phyloP scores from a whole-genome alignment of 2,797 vertebrate species.

The Notolepis coatsorum region DNA sequence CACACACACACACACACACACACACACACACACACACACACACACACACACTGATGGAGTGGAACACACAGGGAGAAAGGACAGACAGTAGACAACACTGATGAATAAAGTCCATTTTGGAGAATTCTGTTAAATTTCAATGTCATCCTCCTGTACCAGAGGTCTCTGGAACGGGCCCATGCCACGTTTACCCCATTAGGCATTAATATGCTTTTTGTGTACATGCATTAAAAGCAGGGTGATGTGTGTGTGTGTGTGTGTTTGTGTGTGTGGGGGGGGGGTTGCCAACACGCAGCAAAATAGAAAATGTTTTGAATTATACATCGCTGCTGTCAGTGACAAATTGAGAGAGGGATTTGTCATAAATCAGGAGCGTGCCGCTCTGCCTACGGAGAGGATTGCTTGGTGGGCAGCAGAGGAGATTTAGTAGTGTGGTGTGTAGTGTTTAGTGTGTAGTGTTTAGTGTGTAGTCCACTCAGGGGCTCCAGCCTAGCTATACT shows the following conservation, averaged over 20 bases:
- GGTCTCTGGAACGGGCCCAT: no score
- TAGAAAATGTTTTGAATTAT: conserved; percentile 79
- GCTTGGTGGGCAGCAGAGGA: conserved; percentile 74
- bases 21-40: background rate
- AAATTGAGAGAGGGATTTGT: conserved; percentile 76
- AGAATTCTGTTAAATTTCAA: no score
- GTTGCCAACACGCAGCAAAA: conserved; percentile 67
- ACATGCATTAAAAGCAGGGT: conserved; percentile 44
- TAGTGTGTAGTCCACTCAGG: conserved; percentile 35
- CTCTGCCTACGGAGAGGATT: conserved; percentile 71
- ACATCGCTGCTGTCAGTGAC: conserved; percentile 77
- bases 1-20: background rate
- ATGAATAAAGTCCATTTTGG: background rate
- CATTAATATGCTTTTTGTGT: conserved; percentile 31
- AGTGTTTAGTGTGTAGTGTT: conserved; percentile 43
- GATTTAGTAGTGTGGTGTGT: conserved; percentile 76
- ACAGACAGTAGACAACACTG: no score
- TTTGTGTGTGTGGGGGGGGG: no score
- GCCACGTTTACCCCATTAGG: conserved; percentile 6
- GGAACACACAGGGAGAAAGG: background rate
- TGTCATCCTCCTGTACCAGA: no score
- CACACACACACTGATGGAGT: background rate
- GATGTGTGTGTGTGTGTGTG: background rate
- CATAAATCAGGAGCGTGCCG: conserved; percentile 79
- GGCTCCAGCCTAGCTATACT: conserved; percentile 53